phyloP scores from a whole-genome alignment of 2,888 invertebrate species.

The Cephonodes hylas region DNA sequence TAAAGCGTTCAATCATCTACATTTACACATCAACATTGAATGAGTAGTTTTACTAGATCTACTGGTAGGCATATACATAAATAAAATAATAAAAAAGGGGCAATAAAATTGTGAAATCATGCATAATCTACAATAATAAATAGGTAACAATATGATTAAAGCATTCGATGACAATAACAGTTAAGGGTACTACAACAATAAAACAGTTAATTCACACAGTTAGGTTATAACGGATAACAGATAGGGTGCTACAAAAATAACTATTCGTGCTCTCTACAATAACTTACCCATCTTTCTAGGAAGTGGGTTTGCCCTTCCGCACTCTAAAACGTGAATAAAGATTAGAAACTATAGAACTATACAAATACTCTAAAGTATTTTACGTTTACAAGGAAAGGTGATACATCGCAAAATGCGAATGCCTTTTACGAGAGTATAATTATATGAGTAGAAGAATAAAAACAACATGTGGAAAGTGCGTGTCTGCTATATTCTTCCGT shows the following conservation, averaged over 20 bases:
- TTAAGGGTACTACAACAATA: not conserved
- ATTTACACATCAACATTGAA: no score
- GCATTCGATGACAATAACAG: not conserved
- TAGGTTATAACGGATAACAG: not conserved
- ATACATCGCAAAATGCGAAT: no score
- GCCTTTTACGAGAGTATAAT: no score
- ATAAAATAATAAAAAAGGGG: not conserved
- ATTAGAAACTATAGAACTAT: not conserved
- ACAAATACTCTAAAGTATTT: not conserved
- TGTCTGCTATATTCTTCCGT: no score
- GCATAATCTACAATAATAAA: not conserved
- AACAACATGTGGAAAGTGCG: no score
- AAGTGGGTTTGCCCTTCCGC: conserved; percentile 77
- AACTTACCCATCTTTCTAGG: conserved; percentile 78
- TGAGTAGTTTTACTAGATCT: not conserved
- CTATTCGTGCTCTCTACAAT: conserved; percentile 28
- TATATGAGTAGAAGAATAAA: no score
- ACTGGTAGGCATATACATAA: not conserved
- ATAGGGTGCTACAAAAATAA: not conserved
- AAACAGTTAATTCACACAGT: not conserved
- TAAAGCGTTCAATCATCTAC: not conserved
- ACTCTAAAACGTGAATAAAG: conserved; percentile 58
- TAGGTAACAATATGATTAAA: not conserved
- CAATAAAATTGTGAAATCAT: not conserved
- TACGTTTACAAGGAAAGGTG: not conserved